Evolutionary conservation across 2,113 vertebrate genomes (phyloP).

Genomic region (Jacana jacana): DNA sequence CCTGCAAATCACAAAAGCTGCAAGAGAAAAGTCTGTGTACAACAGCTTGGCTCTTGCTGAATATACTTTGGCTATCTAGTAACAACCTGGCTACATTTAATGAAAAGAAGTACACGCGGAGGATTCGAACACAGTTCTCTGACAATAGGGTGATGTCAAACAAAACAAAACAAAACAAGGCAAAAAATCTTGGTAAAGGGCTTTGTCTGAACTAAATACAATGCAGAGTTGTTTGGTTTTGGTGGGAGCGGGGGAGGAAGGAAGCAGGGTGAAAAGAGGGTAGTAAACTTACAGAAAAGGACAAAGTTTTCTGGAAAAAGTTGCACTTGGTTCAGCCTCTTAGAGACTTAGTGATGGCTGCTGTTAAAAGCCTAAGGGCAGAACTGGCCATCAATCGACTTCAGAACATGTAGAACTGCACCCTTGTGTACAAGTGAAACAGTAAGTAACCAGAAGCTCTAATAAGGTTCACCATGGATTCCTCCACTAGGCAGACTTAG

Average conservation of each 20-base stretch:
- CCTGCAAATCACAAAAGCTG: neutral
- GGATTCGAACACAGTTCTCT: neutral
- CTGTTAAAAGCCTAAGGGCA: neutral
- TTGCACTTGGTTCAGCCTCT: neutral
- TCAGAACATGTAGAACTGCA: fast-evolving
- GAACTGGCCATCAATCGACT: neutral
- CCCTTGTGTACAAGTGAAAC: neutral
- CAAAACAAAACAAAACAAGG: neutral
- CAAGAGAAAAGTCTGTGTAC: neutral
- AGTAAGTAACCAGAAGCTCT: neutral
- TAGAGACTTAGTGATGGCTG: neutral
- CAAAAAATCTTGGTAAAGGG: slow-evolving; percentile 22
- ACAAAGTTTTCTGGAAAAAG: neutral
- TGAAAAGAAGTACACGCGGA: neutral
- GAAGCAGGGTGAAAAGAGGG: neutral
- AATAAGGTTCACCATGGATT: neutral
- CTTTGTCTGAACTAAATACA: slow-evolving; percentile 57
- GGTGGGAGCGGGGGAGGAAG: neutral
- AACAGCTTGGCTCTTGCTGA: neutral
- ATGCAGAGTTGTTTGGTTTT: slow-evolving; percentile 51
- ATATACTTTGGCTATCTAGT: neutral
- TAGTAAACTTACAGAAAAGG: slow-evolving; percentile 35
- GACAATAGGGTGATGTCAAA: slow-evolving; percentile 59
- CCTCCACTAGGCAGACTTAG: too few species aligned
- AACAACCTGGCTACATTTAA: neutral